A percentile compares a stretch with the other conserved stretches of the same genome.
Evolutionary conservation across 2,113 vertebrate species (phyloP).

Genomic region (Menidia beryllina): DNA sequence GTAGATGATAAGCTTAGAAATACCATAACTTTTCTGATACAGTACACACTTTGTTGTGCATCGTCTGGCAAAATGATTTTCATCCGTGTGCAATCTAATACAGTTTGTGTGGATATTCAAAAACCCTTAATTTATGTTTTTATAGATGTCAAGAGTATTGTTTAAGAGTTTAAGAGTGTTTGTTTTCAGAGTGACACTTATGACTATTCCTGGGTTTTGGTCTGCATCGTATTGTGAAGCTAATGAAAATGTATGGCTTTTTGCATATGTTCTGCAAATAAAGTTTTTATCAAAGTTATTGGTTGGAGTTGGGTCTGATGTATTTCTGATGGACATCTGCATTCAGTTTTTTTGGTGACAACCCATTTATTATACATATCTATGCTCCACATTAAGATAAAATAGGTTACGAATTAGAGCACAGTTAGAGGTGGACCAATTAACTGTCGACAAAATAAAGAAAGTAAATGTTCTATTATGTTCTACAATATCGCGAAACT

Average conservation of each 20-base stretch:
- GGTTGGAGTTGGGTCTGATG: background rate
- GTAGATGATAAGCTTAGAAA: background rate
- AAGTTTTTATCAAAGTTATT: constrained; percentile 67
- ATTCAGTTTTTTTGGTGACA: too few species aligned
- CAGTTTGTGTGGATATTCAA: constrained; percentile 42
- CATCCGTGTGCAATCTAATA: constrained; percentile 52
- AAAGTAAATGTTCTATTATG: too few species aligned
- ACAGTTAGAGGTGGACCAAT: too few species aligned
- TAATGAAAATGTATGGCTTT: constrained; percentile 66
- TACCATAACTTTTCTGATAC: constrained; percentile 6
- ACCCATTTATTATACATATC: too few species aligned
- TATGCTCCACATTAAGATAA: too few species aligned
- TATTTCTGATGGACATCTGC: background rate
- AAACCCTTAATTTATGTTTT: constrained; percentile 37
- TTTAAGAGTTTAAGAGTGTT: constrained; percentile 27
- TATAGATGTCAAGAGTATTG: constrained; percentile 32
- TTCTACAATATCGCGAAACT: too few species aligned
- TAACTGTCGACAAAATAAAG: too few species aligned
- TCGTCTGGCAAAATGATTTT: constrained; percentile 18
- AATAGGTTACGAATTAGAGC: too few species aligned
- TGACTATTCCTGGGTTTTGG: constrained; percentile 37
- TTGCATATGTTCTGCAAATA: constrained; percentile 74
- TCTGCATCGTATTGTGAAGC: constrained; percentile 65
- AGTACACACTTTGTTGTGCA: constrained; percentile 11
- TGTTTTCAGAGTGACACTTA: constrained; percentile 50